These are phyloP conservation scores for Xiphorhynchus elegans DNA, from an alignment of 2,113 vertebrate species.

Conservation along the genomic window DNA sequence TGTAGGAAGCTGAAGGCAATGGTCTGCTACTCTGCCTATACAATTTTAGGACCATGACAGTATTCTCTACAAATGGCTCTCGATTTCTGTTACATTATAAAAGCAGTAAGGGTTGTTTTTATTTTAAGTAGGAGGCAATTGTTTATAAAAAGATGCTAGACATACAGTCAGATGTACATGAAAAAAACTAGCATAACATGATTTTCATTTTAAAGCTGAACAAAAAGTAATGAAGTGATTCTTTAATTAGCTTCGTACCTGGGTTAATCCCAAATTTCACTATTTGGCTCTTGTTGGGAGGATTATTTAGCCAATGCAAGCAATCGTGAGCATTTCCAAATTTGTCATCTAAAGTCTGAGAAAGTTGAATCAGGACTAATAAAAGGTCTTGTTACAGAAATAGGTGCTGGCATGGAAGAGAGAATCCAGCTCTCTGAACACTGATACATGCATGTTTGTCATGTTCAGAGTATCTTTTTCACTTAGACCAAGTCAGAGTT, in stretches of 20 bases:
- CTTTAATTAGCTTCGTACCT: neutral
- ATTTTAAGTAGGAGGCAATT: neutral
- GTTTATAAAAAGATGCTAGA: neutral
- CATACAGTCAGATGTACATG: neutral
- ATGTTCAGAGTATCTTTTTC: neutral
- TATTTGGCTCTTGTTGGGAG: neutral
- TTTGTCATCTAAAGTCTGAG: neutral
- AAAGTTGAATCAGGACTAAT: conserved; percentile 4
- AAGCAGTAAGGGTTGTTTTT: neutral
- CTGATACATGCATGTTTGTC: neutral
- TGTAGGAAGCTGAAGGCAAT: neutral
- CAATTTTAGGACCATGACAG: neutral
- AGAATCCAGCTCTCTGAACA: neutral
- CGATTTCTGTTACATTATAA: neutral
- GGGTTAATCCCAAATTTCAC: neutral
- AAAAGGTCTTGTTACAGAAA: conserved; percentile 24
- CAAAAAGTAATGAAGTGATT: neutral
- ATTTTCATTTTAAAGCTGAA: neutral
- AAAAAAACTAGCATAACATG: neutral
- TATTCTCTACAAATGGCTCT: neutral
- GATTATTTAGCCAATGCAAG: neutral
- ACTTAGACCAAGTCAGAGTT: neutral
- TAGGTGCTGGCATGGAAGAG: conserved; percentile 13
- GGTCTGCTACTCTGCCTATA: neutral
- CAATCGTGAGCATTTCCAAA: neutral